These are phyloP conservation scores for Onychostruthus taczanowskii DNA, from an alignment of 2,113 vertebrate species.

Conservation along the genomic window DNA sequence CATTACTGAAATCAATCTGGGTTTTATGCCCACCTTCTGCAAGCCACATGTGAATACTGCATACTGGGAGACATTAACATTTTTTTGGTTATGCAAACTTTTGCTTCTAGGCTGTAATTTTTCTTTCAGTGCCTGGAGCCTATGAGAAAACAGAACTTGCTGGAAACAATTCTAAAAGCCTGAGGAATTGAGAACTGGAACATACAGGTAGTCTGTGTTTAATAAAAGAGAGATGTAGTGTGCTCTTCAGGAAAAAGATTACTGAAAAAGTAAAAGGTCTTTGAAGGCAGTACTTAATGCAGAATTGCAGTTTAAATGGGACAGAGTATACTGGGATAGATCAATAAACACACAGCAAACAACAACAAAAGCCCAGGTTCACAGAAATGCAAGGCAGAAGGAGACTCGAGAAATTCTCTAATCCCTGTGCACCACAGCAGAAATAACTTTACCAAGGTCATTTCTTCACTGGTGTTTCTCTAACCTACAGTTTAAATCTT, in stretches of 20 bases:
- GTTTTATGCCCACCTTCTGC: neutral
- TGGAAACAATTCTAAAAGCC: conserved; percentile 5
- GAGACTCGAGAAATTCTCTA: neutral
- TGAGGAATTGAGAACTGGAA: neutral
- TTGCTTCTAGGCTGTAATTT: neutral
- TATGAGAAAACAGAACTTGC: neutral
- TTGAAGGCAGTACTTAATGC: neutral
- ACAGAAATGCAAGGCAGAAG: neutral
- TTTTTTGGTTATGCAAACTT: neutral
- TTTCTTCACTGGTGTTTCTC: neutral
- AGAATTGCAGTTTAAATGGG: neutral
- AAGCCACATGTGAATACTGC: neutral
- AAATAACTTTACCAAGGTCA: neutral
- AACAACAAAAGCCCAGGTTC: neutral
- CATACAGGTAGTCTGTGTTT: neutral
- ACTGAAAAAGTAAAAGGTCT: neutral
- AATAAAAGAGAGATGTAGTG: neutral
- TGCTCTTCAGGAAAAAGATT: neutral
- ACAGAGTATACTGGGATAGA: neutral
- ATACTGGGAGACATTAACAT: neutral
- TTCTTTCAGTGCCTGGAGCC: neutral
- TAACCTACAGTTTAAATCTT: neutral
- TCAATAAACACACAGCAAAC: neutral
- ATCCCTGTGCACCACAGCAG: neutral
- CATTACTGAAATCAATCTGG: neutral